These are phyloP conservation scores for Cyphomyrus plagiostoma DNA, from an alignment of 2,113 vertebrate species.

Conservation along the genomic window DNA sequence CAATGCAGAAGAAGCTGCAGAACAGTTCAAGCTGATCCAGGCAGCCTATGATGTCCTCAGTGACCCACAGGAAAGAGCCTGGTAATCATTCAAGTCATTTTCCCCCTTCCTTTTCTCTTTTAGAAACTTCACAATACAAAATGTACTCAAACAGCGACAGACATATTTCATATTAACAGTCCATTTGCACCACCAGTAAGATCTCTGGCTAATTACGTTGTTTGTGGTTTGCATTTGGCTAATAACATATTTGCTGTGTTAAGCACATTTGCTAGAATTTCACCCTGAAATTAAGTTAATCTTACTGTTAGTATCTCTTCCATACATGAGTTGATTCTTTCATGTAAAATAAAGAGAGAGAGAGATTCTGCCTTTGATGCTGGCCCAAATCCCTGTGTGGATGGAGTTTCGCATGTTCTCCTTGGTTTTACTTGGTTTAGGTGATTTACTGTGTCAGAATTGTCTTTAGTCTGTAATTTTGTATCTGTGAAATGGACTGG, in stretches of 20 bases:
- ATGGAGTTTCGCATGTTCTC: not conserved
- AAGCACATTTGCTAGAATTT: not conserved
- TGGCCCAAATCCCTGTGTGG: not conserved
- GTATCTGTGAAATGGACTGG: not conserved
- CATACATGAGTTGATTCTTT: not conserved
- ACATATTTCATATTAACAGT: not conserved
- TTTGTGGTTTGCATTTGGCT: not conserved
- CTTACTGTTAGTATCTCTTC: not conserved
- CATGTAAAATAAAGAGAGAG: not conserved
- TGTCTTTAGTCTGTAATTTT: not conserved
- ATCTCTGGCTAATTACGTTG: not conserved
- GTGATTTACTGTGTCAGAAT: not conserved
- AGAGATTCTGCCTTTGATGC: not conserved
- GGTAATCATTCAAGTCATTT: slow-evolving; percentile 57
- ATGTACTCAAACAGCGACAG: not conserved
- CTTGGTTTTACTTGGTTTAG: not conserved
- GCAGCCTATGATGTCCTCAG: slow-evolving; percentile 92
- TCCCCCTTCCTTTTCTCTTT: not conserved
- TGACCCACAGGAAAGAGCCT: slow-evolving; percentile 91
- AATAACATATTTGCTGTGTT: not conserved
- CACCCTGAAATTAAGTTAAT: not conserved
- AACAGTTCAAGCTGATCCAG: slow-evolving; percentile 92
- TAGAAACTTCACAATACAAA: not conserved
- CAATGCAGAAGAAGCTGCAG: slow-evolving; percentile 79
- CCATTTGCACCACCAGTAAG: not conserved